Evolutionary conservation across 2,797 vertebrate species (phyloP).

Genomic region (Lepidocolaptes lacrymiger): DNA sequence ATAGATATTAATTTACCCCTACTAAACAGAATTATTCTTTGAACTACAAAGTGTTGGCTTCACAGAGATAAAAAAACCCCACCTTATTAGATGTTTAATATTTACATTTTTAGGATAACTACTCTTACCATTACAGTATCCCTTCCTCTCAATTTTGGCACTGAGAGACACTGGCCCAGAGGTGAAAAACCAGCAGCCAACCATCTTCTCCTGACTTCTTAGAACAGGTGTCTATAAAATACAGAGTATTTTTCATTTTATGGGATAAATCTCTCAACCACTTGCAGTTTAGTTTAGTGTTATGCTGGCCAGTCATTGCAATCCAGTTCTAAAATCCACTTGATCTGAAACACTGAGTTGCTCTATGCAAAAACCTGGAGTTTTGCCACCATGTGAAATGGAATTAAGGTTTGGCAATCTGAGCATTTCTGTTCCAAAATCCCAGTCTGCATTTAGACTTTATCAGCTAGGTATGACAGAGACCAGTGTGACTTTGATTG

Average conservation of each 20-base stretch:
- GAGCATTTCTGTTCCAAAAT: neutral
- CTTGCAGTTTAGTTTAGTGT: neutral
- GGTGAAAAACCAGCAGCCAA: slow-evolving; percentile 85
- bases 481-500: accelerated
- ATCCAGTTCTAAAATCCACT: neutral
- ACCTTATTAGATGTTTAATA: neutral
- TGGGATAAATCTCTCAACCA: neutral
- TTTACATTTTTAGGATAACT: neutral
- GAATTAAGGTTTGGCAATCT: neutral
- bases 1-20: neutral
- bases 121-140: slow-evolving; percentile 86
- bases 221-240: slow-evolving; percentile 78
- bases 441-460: neutral
- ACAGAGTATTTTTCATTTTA: slow-evolving; percentile 12
- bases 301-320: neutral
- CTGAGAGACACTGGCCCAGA: slow-evolving; percentile 84
- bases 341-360: neutral
- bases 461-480: neutral
- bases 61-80: neutral
- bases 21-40: neutral
- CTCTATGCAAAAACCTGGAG: neutral
- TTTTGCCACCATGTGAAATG: neutral
- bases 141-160: slow-evolving; percentile 84
- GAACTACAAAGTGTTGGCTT: neutral
- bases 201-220: slow-evolving; percentile 83